A percentile compares a stretch with the other conserved stretches of the same genome.
These are phyloP conservation scores for Drosophila mimetica DNA, from an alignment of 2,888 invertebrate species.

Conservation along the genomic window DNA sequence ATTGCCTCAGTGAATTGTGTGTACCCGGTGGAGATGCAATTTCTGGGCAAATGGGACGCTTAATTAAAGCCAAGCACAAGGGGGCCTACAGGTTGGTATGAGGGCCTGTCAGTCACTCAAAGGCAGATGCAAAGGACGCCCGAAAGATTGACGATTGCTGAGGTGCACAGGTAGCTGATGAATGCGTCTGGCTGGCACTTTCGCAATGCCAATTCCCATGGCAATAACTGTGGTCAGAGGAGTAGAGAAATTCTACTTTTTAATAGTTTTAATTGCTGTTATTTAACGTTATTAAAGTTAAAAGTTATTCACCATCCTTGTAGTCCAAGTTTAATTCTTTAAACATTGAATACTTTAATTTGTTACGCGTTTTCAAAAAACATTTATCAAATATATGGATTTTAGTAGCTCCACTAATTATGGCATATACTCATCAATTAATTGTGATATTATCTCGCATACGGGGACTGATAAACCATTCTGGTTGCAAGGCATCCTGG, in stretches of 20 bases:
- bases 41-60: slow-evolving; percentile 35
- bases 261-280: background rate
- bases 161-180: slow-evolving; percentile 27
- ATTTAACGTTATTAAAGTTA: background rate
- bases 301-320: no score
- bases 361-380: background rate
- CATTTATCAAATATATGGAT: background rate
- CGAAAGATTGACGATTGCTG: slow-evolving; percentile 38
- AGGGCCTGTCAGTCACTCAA: slow-evolving; percentile 32
- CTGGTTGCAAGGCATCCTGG: background rate
- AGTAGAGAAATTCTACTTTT: background rate
- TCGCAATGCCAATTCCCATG: slow-evolving; percentile 3
- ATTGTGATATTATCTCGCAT: background rate
- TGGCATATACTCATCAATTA: background rate
- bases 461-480: background rate
- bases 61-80: slow-evolving; percentile 41
- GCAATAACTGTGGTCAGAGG: background rate
- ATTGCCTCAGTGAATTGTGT: slow-evolving; percentile 41
- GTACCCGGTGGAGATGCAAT: slow-evolving; percentile 37
- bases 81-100: slow-evolving; percentile 4
- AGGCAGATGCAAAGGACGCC: slow-evolving; percentile 24
- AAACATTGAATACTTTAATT: background rate
- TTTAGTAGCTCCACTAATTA: background rate
- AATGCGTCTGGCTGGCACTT: slow-evolving; percentile 27
- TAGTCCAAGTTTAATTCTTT: no score